Evolutionary conservation across 2,113 vertebrate species (phyloP).

Genomic region (Cichladusa arquata): DNA sequence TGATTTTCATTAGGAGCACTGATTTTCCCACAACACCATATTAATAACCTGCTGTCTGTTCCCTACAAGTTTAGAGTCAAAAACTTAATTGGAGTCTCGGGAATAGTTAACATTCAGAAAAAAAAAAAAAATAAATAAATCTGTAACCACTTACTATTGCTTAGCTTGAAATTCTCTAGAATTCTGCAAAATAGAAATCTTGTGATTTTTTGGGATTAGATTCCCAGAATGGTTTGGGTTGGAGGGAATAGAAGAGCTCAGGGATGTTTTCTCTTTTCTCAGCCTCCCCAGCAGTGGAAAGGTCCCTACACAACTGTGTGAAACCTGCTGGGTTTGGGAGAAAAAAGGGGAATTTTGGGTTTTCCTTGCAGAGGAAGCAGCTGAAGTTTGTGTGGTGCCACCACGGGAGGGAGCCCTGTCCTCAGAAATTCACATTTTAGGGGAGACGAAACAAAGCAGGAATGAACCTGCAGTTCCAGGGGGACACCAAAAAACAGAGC

Average conservation of each 20-base stretch:
- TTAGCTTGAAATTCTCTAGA: not conserved
- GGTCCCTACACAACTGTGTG: accelerated
- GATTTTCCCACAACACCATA: not conserved
- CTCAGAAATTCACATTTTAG: slow-evolving; percentile 34
- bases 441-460: accelerated
- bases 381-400: not conserved
- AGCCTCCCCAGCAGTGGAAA: not conserved
- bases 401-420: slow-evolving; percentile 75
- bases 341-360: accelerated
- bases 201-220: not conserved
- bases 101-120: not conserved
- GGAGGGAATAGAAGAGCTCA: not conserved
- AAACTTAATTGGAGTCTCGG: not conserved
- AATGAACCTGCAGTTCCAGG: accelerated
- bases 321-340: not conserved
- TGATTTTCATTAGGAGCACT: not conserved
- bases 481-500: not conserved
- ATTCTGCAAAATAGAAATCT: not conserved
- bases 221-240: not conserved
- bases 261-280: not conserved
- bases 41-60: not conserved
- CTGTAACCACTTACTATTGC: not conserved
- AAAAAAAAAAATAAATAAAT: too few relatives aligned
- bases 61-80: not conserved
- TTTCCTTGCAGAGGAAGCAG: not conserved